Percentiles rank a stretch among this genome's conserved stretches.
Evolutionary conservation across 92 coral and sea anemone genomes (phyloP).

Genomic region (Palythoa grandis): DNA sequence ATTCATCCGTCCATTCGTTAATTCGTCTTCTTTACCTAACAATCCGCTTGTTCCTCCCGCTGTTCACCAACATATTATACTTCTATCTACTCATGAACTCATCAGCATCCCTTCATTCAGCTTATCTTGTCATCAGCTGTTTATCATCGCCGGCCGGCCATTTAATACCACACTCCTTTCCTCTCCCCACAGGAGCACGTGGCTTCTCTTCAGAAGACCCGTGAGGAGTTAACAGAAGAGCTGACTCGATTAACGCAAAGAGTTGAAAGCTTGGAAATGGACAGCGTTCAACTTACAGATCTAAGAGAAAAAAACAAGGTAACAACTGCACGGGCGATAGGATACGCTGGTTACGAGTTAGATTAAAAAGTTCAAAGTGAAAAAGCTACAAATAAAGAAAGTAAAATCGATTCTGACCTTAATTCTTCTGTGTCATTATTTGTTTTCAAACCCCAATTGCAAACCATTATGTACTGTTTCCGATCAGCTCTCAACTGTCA

Average conservation of each 20-base stretch:
- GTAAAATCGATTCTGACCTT: not conserved
- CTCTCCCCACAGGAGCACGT: constrained; percentile 72
- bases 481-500: too few relatives aligned
- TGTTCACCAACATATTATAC: too few relatives aligned
- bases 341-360: too few relatives aligned
- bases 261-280: constrained; percentile 70
- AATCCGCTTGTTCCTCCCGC: too few relatives aligned
- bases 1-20: not conserved
- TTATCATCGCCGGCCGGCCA: not conserved
- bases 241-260: constrained; percentile 66
- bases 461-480: too few relatives aligned
- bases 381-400: too few relatives aligned
- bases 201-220: constrained; percentile 76
- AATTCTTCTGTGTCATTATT: not conserved
- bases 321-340: not conserved
- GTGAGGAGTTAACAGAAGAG: constrained; percentile 91
- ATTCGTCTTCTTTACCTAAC: too few relatives aligned
- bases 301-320: constrained; percentile 77
- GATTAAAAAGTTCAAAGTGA: too few relatives aligned
- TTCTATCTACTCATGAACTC: too few relatives aligned
- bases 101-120: too few relatives aligned
- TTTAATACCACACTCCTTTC: not conserved
- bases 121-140: not conserved
- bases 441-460: not conserved
- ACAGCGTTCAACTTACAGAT: constrained; percentile 57